Conservation (phyloP, 1,140 invertebrate species). For the Drosophila arizonae region DNA sequence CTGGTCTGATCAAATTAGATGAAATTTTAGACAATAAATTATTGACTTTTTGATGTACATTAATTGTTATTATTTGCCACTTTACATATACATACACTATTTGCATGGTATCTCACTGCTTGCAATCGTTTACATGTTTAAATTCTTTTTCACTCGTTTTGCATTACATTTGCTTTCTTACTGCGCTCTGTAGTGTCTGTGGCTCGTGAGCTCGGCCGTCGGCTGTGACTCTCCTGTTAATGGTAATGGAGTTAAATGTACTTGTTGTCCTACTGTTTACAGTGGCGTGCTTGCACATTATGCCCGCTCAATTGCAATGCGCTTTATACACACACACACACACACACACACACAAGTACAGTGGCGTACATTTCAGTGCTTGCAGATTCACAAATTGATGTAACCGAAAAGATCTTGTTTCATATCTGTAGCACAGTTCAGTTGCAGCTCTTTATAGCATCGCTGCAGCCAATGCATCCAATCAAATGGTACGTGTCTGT, state of each 20-base stretch:
- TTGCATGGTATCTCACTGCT: background rate
- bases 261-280: conserved; percentile 20
- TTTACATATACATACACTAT: background rate
- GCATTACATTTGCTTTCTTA: conserved; percentile 62
- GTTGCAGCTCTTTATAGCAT: background rate
- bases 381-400: background rate
- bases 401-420: conserved; percentile 14
- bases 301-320: background rate
- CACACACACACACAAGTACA: no score
- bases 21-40: background rate
- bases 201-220: conserved; percentile 36
- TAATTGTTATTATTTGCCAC: background rate
- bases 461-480: conserved; percentile 42
- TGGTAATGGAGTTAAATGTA: conserved; percentile 13
- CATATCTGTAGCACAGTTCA: background rate
- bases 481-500: conserved; percentile 69
- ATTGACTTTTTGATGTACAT: background rate
- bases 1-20: background rate
- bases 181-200: conserved; percentile 70
- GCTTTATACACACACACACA: background rate
- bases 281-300: conserved; percentile 6
- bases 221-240: conserved; percentile 10
- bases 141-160: conserved; percentile 32
- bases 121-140: conserved; percentile 20
- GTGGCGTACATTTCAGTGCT: background rate